Evolutionary conservation across 92 coral and sea anemone species (phyloP).

Genomic region (Galaxea fascicularis): DNA sequence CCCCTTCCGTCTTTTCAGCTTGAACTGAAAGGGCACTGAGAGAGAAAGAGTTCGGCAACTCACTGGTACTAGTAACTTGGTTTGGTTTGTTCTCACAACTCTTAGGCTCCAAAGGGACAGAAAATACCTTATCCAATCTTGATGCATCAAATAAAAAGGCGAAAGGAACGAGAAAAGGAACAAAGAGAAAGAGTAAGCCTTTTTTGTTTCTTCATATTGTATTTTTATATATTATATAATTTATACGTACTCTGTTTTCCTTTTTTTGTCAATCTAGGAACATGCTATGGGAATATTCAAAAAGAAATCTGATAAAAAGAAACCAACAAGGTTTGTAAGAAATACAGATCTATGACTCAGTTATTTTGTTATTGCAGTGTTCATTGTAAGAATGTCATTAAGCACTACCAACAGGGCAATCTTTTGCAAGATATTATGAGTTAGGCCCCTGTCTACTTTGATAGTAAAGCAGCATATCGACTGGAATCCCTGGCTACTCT

Average conservation of each 20-base stretch:
- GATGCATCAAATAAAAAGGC: constrained; percentile 75
- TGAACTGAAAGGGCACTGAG: too few relatives aligned
- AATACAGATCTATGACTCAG: neutral
- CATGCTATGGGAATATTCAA: constrained; percentile 85
- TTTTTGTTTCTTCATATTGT: neutral
- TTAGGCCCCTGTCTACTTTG: too few relatives aligned
- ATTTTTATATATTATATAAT: neutral
- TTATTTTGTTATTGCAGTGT: too few relatives aligned
- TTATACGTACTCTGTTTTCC: neutral
- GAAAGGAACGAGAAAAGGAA: constrained; percentile 71
- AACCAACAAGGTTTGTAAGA: constrained; percentile 63
- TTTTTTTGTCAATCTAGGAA: constrained; percentile 43
- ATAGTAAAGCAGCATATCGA: too few relatives aligned
- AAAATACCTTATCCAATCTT: constrained; percentile 85
- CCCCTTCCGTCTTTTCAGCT: too few relatives aligned
- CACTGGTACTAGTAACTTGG: neutral
- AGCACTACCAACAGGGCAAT: too few relatives aligned
- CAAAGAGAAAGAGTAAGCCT: constrained; percentile 74
- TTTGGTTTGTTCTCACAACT: neutral
- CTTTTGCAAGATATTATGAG: too few relatives aligned
- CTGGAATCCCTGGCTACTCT: too few relatives aligned
- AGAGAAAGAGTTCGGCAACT: neutral
- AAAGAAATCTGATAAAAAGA: constrained; percentile 68
- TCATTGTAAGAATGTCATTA: too few relatives aligned
- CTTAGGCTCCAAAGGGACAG: constrained; percentile 81